Percentiles rank a stretch among this genome's conserved stretches.
These are phyloP conservation scores for Asbolus verrucosus DNA, from an alignment of 1,140 invertebrate genomes.

Conservation along the genomic window DNA sequence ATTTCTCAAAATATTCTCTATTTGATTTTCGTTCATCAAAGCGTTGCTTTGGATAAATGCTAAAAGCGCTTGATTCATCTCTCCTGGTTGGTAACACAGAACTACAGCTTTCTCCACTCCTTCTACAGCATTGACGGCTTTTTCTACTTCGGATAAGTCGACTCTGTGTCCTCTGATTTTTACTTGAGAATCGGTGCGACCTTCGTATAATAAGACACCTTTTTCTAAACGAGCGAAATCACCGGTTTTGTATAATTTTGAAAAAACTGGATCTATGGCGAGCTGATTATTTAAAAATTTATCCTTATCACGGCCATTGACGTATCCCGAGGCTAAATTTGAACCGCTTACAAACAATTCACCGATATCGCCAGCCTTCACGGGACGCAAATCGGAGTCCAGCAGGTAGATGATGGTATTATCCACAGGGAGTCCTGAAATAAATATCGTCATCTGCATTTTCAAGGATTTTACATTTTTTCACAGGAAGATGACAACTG, in stretches of 20 bases:
- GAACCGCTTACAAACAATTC: conserved; percentile 83
- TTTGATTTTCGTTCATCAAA: conserved; percentile 70
- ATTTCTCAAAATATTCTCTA: conserved; percentile 74
- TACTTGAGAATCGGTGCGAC: conserved; percentile 86
- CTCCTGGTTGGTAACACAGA: conserved; percentile 81
- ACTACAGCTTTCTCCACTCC: conserved; percentile 71
- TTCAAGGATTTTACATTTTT: too few species aligned
- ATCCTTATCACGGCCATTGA: conserved; percentile 77
- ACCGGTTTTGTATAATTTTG: conserved; percentile 80
- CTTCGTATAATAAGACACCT: conserved; percentile 79
- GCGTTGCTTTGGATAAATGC: conserved; percentile 76
- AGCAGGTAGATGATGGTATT: conserved; percentile 85
- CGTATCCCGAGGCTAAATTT: conserved; percentile 84
- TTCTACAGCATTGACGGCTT: conserved; percentile 70
- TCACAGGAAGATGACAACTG: too few species aligned
- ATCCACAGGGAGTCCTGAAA: conserved; percentile 75
- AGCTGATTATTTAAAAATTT: conserved; percentile 81
- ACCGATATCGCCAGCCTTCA: conserved; percentile 78
- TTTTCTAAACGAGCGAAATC: conserved; percentile 85
- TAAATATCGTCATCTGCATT: too few species aligned
- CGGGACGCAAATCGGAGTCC: conserved; percentile 76
- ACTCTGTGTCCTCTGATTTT: conserved; percentile 89
- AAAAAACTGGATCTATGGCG: conserved; percentile 70
- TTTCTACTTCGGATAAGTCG: conserved; percentile 86
- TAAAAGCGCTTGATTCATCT: conserved; percentile 77